Conservation (phyloP, 2,888 invertebrate genomes). For the Prosopocoilus inquinatus region DNA sequence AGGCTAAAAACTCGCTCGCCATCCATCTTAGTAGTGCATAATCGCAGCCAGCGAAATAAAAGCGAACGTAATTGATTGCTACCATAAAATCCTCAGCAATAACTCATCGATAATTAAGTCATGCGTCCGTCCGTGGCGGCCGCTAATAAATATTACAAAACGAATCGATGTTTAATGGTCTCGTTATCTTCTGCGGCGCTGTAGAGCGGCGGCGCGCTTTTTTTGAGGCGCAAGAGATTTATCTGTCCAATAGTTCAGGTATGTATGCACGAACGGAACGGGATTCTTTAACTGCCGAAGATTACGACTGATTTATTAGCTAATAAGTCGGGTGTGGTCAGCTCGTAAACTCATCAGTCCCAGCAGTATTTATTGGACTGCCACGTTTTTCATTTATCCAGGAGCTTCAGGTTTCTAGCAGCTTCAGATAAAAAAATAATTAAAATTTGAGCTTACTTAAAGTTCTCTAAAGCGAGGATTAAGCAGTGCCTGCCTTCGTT, state of each 20-base stretch:
- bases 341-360: background rate
- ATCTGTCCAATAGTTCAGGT: background rate
- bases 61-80: conserved; percentile 3
- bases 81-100: conserved; percentile 10
- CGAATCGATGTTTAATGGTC: conserved; percentile 21
- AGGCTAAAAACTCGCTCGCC: too few species aligned
- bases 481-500: too few species aligned
- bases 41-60: background rate
- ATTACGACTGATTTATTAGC: conserved; percentile 21
- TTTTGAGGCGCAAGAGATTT: background rate
- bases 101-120: conserved; percentile 21
- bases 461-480: too few species aligned
- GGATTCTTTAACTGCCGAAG: conserved; percentile 8
- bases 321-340: conserved; percentile 19
- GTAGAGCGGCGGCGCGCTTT: conserved; percentile 14
- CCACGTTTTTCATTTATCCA: too few species aligned
- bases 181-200: conserved; percentile 17
- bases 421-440: too few species aligned
- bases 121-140: conserved; percentile 11
- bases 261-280: background rate
- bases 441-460: too few species aligned
- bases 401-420: too few species aligned
- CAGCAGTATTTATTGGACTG: too few species aligned
- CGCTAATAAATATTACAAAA: conserved; percentile 19
- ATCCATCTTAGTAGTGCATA: background rate